phyloP scores from a whole-genome alignment of 2,113 vertebrate genomes.

The Engraulis encrasicolus region DNA sequence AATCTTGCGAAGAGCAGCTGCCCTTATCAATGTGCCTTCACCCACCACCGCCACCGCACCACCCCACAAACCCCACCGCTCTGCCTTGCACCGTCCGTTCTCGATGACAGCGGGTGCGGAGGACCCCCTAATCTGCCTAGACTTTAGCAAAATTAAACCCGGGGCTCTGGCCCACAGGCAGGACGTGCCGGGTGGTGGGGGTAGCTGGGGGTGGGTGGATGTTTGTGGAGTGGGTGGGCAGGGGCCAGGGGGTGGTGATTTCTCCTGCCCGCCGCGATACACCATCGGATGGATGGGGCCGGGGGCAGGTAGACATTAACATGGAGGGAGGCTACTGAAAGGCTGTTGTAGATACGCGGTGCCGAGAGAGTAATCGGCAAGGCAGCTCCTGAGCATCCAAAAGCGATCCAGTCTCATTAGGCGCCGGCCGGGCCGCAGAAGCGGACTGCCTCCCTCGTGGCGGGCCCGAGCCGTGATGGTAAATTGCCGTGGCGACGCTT shows the following conservation, averaged over 20 bases:
- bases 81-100: constrained; percentile 60
- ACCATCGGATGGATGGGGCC: not conserved
- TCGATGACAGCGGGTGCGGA: constrained; percentile 73
- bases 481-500: not conserved
- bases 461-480: not conserved
- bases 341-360: constrained; percentile 1
- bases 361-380: constrained; percentile 3
- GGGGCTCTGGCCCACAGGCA: not conserved
- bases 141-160: constrained; percentile 78
- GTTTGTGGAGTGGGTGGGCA: constrained; percentile 40
- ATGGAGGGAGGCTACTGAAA: constrained; percentile 12
- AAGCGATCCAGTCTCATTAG: constrained; percentile 1
- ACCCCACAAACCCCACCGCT: constrained; percentile 52
- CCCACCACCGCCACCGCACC: not conserved
- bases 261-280: constrained; percentile 68
- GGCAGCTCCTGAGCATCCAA: constrained; percentile 11
- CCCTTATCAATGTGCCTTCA: constrained; percentile 78
- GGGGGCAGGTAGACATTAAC: constrained; percentile 8
- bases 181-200: not conserved
- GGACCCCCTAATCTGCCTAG: constrained; percentile 71
- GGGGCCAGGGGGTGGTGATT: constrained; percentile 60
- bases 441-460: not conserved
- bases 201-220: not conserved
- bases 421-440: not conserved
- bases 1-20: constrained; percentile 77